Percentiles rank a stretch among this genome's conserved stretches.
These are phyloP conservation scores for Menidia beryllina DNA, from an alignment of 2,113 vertebrate genomes.

Conservation along the genomic window DNA sequence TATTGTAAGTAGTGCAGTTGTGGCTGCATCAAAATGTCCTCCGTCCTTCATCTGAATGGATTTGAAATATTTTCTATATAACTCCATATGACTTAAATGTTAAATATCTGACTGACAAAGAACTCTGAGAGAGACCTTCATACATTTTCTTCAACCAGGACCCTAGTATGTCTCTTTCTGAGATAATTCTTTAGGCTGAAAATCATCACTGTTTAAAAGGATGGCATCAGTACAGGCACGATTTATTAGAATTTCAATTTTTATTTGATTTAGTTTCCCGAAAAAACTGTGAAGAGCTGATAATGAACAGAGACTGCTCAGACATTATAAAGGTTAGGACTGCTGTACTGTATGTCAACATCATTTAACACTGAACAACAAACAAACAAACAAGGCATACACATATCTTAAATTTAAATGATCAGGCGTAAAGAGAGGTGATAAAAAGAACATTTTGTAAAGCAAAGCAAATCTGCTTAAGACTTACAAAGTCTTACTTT, in stretches of 20 bases:
- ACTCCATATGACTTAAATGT: neutral
- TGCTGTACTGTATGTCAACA: no score
- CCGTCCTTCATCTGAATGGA: neutral
- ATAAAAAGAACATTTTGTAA: neutral
- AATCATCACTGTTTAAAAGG: neutral
- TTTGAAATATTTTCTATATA: no score
- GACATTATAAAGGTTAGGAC: no score
- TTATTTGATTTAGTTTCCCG: neutral
- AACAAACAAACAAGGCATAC: no score
- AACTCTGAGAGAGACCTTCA: neutral
- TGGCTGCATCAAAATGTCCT: neutral
- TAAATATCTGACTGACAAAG: neutral
- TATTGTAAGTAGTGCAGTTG: no score
- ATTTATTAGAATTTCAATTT: neutral
- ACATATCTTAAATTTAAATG: no score
- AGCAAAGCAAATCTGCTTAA: constrained; percentile 1
- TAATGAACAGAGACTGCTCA: no score
- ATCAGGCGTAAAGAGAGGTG: constrained; percentile 7
- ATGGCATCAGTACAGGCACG: neutral
- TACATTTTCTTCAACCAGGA: constrained; percentile 2
- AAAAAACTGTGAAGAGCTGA: no score
- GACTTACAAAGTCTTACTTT: neutral
- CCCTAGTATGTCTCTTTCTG: neutral
- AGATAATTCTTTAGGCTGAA: neutral
- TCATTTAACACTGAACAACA: no score